These are phyloP conservation scores for Sphaerophoria rueppellii DNA, from an alignment of 2,888 invertebrate genomes.

Conservation along the genomic window DNA sequence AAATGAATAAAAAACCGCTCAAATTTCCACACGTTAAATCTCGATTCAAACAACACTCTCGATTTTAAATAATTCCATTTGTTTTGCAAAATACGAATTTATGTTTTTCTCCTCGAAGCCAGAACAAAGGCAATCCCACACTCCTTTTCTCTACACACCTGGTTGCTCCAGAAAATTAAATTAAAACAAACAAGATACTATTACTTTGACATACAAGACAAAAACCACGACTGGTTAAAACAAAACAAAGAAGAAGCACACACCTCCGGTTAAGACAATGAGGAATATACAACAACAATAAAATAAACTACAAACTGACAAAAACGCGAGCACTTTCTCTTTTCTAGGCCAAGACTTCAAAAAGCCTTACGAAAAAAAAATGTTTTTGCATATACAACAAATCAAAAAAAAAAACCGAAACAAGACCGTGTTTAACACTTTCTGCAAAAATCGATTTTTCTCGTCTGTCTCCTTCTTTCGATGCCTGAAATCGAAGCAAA, in stretches of 20 bases:
- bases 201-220: slow-evolving; percentile 47
- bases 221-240: slow-evolving; percentile 50
- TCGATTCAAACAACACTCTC: slow-evolving; percentile 41
- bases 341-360: slow-evolving; percentile 59
- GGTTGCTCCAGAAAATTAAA: slow-evolving; percentile 64
- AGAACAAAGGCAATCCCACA: slow-evolving; percentile 57
- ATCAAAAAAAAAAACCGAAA: neutral
- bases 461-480: neutral
- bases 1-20: slow-evolving; percentile 11
- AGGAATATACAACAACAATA: slow-evolving; percentile 23
- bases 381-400: slow-evolving; percentile 55
- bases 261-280: slow-evolving; percentile 60
- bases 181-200: slow-evolving; percentile 43
- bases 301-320: slow-evolving; percentile 48
- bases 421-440: slow-evolving; percentile 56
- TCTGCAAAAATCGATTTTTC: slow-evolving; percentile 39
- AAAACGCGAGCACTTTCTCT: slow-evolving; percentile 72
- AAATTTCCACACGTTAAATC: neutral
- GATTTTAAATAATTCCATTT: slow-evolving; percentile 35
- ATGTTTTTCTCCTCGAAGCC: neutral
- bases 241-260: slow-evolving; percentile 21
- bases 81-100: slow-evolving; percentile 1
- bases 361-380: slow-evolving; percentile 32
- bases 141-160: slow-evolving; percentile 46
- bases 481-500: slow-evolving; percentile 23